These are phyloP conservation scores for Xestoiulus laeticollis DNA, from an alignment of 2,888 invertebrate species.

Conservation along the genomic window DNA sequence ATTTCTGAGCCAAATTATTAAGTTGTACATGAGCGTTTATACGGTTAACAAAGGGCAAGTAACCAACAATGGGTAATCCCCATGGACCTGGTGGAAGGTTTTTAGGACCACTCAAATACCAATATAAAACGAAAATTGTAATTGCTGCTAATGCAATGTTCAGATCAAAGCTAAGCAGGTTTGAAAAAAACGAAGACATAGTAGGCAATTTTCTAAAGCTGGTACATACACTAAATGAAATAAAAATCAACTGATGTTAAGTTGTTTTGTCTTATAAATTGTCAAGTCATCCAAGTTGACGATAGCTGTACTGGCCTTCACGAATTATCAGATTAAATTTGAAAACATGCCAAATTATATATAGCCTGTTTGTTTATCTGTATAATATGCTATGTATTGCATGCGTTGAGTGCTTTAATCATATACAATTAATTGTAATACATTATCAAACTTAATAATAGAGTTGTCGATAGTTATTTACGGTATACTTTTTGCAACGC, in stretches of 20 bases:
- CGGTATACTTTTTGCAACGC: too few species aligned
- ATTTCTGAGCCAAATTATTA: neutral
- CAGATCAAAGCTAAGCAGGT: neutral
- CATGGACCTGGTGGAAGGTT: neutral
- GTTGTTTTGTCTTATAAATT: too few species aligned
- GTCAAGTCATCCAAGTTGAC: neutral
- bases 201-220: neutral
- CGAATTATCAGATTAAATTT: neutral
- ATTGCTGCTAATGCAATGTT: neutral
- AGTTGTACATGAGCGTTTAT: neutral
- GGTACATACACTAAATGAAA: neutral
- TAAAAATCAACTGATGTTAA: neutral
- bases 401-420: too few species aligned
- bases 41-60: neutral
- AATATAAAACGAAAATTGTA: neutral
- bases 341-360: too few species aligned
- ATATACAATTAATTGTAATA: too few species aligned
- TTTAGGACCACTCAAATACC: neutral
- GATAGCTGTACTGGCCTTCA: neutral
- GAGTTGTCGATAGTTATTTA: too few species aligned
- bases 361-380: too few species aligned
- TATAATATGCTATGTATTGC: too few species aligned
- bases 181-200: neutral
- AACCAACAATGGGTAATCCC: neutral
- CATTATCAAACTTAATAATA: neutral